Evolutionary conservation across 2,113 vertebrate species (phyloP).

Genomic region (Pao palembangensis): DNA sequence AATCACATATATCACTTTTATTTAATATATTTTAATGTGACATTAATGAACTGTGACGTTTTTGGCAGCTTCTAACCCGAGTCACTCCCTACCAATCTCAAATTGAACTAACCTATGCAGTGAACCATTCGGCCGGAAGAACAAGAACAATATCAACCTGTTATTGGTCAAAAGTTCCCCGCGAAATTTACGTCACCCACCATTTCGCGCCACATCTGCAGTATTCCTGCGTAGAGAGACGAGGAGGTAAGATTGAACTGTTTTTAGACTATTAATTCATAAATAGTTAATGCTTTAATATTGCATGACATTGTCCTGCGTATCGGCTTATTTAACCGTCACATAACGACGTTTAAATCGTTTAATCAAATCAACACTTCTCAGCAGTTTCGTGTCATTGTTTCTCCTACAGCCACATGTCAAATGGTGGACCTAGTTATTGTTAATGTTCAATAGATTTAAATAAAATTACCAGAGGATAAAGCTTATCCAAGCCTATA

Average conservation of each 20-base stretch:
- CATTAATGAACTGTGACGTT: neutral
- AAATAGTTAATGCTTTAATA: neutral
- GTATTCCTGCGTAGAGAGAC: neutral
- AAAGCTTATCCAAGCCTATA: too few species aligned
- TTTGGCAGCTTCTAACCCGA: neutral
- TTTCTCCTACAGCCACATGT: constrained; percentile 54
- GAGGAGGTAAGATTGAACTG: constrained; percentile 38
- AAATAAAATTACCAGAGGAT: neutral
- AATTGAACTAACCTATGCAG: neutral
- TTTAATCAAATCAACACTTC: neutral
- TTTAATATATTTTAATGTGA: neutral
- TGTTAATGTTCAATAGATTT: neutral
- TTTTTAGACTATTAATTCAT: neutral
- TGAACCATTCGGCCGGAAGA: constrained; percentile 17
- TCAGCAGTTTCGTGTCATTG: constrained; percentile 16
- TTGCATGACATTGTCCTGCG: neutral
- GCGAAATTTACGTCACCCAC: constrained; percentile 71
- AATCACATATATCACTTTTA: too few species aligned
- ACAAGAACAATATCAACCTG: neutral
- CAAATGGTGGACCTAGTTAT: constrained; percentile 21
- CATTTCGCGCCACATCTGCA: constrained; percentile 74
- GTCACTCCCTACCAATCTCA: fast-evolving
- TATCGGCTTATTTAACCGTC: neutral
- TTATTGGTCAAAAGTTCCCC: constrained; percentile 71
- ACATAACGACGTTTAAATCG: neutral